Evolutionary conservation across 2,888 invertebrate genomes (phyloP).

Genomic region (Falcaria lacertinaria): DNA sequence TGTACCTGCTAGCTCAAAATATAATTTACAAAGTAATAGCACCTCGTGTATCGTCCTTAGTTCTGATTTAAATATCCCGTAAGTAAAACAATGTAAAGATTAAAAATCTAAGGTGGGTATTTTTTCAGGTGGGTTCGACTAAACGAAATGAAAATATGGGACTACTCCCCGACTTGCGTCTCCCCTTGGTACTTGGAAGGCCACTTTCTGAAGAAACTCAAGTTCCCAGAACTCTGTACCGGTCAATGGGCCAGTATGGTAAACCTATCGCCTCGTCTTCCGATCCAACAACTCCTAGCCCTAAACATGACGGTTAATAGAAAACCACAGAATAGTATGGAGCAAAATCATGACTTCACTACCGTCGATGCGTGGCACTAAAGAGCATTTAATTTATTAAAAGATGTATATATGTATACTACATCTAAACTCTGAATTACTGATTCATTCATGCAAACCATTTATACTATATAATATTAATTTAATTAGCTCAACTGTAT

Average conservation of each 20-base stretch:
- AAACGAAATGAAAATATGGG: slow-evolving; percentile 84
- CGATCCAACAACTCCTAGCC: slow-evolving; percentile 75
- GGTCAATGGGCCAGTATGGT: slow-evolving; percentile 90
- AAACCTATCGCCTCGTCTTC: slow-evolving; percentile 82
- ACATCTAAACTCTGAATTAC: no score
- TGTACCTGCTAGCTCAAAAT: no score
- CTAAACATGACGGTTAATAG: slow-evolving; percentile 72
- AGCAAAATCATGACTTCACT: slow-evolving; percentile 64
- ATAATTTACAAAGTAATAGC: no score
- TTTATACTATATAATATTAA: no score
- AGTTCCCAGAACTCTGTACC: slow-evolving; percentile 86
- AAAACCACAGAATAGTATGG: slow-evolving; percentile 72
- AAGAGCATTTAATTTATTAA: slow-evolving; percentile 14
- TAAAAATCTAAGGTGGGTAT: no score
- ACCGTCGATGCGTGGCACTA: slow-evolving; percentile 58
- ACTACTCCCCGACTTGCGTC: slow-evolving; percentile 84
- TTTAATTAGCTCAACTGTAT: no score
- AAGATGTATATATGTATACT: not conserved
- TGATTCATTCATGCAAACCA: no score
- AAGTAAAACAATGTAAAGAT: no score
- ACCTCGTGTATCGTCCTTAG: no score
- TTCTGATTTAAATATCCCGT: no score
- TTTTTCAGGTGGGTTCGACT: slow-evolving; percentile 82
- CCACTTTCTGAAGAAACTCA: slow-evolving; percentile 82
- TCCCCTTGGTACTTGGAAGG: slow-evolving; percentile 87